phyloP scores from a whole-genome alignment of 2,888 invertebrate genomes.

The Argyresthia albistria region DNA sequence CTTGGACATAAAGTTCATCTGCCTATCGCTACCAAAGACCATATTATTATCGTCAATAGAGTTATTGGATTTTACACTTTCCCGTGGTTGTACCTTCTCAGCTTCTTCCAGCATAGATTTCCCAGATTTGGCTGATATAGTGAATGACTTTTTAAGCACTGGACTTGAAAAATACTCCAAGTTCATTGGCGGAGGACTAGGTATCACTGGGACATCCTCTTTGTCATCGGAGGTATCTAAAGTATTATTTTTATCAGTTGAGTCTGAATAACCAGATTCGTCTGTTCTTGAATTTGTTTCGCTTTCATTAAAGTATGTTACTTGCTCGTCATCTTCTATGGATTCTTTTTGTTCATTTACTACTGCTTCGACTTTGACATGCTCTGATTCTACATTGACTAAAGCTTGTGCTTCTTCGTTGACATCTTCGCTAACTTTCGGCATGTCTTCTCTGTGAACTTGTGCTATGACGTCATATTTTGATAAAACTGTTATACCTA shows the following conservation, averaged over 20 bases:
- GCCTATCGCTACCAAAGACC: conserved; percentile 43
- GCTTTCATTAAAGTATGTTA: conserved; percentile 49
- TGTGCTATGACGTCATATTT: conserved; percentile 72
- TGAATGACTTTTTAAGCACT: conserved; percentile 27
- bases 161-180: conserved; percentile 28
- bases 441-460: conserved; percentile 70
- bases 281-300: conserved; percentile 56
- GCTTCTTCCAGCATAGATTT: conserved; percentile 15
- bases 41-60: conserved; percentile 37
- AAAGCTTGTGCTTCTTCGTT: conserved; percentile 18
- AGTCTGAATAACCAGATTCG: conserved; percentile 63
- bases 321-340: conserved; percentile 34
- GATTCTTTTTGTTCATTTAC: conserved; percentile 16
- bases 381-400: neutral
- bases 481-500: conserved; percentile 53
- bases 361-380: neutral
- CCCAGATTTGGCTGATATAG: conserved; percentile 26
- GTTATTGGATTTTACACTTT: conserved; percentile 34
- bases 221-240: conserved; percentile 40
- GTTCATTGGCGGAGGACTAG: conserved; percentile 53
- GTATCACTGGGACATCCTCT: conserved; percentile 37
- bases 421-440: conserved; percentile 47
- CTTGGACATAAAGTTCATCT: conserved; percentile 55
- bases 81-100: conserved; percentile 26
- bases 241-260: conserved; percentile 40